Evolutionary conservation across 92 coral and sea anemone genomes (phyloP).

Genomic region (Anthopleura xanthogrammica): DNA sequence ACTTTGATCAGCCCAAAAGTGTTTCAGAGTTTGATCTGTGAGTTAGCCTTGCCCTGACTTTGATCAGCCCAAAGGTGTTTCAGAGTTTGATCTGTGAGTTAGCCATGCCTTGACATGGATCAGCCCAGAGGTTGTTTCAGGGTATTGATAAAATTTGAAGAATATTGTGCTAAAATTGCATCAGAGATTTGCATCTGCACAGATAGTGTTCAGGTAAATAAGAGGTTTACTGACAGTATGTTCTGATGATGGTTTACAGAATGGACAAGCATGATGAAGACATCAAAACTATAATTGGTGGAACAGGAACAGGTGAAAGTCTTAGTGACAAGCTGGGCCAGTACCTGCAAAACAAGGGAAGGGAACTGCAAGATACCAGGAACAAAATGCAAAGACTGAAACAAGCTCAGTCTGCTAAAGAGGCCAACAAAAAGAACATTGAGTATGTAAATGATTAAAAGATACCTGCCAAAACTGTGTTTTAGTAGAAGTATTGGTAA

Average conservation of each 20-base stretch:
- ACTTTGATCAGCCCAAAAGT: too few relatives aligned
- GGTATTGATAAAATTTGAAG: too few relatives aligned
- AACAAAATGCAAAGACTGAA: constrained; percentile 66
- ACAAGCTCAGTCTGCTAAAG: constrained; percentile 75
- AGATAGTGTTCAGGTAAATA: not conserved
- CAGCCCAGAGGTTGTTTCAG: too few relatives aligned
- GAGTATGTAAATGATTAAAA: constrained; percentile 44
- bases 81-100: too few relatives aligned
- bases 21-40: too few relatives aligned
- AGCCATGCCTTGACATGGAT: too few relatives aligned
- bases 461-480: too few relatives aligned
- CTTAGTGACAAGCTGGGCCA: constrained; percentile 50
- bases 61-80: too few relatives aligned
- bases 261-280: constrained; percentile 91
- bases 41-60: too few relatives aligned
- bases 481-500: too few relatives aligned
- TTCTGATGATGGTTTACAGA: constrained; percentile 25
- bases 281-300: constrained; percentile 71
- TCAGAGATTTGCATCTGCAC: not conserved
- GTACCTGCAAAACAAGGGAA: constrained; percentile 56
- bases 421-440: constrained; percentile 71
- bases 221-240: not conserved
- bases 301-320: constrained; percentile 74
- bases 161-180: too few relatives aligned
- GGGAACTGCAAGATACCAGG: constrained; percentile 55